phyloP scores from a whole-genome alignment of 1,140 invertebrate genomes.

The Habropoda laboriosa region DNA sequence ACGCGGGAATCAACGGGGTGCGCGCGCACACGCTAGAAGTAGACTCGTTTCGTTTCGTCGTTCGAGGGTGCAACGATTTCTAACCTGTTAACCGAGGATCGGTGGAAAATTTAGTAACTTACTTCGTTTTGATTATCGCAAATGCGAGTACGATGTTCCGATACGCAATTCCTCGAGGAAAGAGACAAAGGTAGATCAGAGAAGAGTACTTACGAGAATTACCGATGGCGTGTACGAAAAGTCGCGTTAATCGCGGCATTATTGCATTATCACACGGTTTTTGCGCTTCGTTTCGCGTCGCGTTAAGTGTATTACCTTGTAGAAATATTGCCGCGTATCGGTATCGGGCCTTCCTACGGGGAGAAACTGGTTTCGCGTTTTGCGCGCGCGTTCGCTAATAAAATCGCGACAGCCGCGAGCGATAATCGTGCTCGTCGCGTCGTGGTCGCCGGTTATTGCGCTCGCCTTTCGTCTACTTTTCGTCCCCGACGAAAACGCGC shows the following conservation, averaged over 20 bases:
- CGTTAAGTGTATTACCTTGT: constrained; percentile 49
- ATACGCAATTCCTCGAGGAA: no score
- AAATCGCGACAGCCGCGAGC: constrained; percentile 26
- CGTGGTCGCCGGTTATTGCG: not conserved
- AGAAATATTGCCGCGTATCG: constrained; percentile 41
- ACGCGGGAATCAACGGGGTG: not conserved
- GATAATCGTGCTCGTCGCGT: constrained; percentile 8
- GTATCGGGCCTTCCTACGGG: constrained; percentile 33
- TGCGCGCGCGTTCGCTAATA: constrained; percentile 24
- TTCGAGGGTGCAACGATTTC: not conserved
- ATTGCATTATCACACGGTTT: constrained; percentile 16
- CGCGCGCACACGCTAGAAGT: not conserved
- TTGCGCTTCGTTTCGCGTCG: constrained; percentile 2
- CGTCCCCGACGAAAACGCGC: not conserved
- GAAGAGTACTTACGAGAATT: not conserved
- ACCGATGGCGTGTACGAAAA: not conserved
- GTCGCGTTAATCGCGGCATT: constrained; percentile 25
- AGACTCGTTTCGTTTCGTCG: not conserved
- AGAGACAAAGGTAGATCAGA: not conserved
- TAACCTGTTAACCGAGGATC: no score
- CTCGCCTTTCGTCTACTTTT: not conserved
- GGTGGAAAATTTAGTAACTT: no score
- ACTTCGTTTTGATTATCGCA: no score
- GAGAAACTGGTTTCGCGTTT: constrained; percentile 45
- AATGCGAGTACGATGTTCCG: no score